phyloP scores from a whole-genome alignment of 2,113 vertebrate genomes.

The Anarhynchus alexandrinus region DNA sequence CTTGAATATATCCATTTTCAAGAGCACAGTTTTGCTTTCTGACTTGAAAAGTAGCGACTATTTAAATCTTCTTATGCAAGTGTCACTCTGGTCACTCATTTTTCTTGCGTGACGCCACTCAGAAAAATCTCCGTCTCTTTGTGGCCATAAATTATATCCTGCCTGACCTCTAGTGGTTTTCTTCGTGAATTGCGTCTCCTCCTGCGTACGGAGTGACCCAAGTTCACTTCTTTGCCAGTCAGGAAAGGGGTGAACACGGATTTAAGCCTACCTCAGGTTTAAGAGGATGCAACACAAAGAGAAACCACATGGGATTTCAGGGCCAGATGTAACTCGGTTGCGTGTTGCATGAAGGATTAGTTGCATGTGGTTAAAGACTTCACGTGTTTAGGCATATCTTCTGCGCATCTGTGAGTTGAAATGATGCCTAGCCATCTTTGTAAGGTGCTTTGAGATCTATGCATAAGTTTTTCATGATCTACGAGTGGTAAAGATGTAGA shows the following conservation, averaged over 20 bases:
- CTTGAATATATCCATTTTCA: background rate
- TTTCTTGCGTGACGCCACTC: background rate
- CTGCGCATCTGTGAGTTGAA: background rate
- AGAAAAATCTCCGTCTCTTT: background rate
- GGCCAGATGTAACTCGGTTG: background rate
- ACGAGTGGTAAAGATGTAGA: background rate
- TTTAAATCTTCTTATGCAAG: background rate
- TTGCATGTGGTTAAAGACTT: background rate
- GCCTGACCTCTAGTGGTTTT: slow-evolving; percentile 58
- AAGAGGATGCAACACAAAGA: background rate
- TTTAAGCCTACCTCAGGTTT: background rate
- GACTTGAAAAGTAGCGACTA: background rate
- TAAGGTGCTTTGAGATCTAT: background rate
- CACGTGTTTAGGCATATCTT: background rate
- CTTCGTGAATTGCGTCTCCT: background rate
- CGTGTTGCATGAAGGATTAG: background rate
- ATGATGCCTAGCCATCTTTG: background rate
- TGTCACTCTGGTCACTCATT: background rate
- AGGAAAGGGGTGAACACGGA: background rate
- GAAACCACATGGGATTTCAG: background rate
- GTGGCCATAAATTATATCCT: background rate
- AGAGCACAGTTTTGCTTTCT: background rate
- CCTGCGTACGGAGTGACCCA: rapidly evolving
- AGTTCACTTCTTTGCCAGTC: background rate
- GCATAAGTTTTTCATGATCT: background rate